These are phyloP conservation scores for Euwallacea fornicatus DNA, from an alignment of 1,140 invertebrate genomes.

Conservation along the genomic window DNA sequence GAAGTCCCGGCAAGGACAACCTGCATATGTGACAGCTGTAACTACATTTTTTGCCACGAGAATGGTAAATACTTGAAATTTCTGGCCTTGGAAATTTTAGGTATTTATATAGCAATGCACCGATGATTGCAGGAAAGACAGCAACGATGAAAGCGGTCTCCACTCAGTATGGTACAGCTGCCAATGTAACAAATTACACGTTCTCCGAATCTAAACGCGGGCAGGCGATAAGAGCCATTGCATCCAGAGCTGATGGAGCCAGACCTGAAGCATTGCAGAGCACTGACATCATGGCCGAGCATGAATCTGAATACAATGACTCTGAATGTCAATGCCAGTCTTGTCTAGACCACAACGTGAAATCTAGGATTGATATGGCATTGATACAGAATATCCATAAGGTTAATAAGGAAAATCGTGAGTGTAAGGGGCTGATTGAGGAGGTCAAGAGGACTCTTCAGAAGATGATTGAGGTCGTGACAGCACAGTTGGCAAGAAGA, in stretches of 20 bases:
- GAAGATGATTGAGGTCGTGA: slow-evolving; percentile 46
- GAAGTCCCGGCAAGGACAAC: slow-evolving; percentile 26
- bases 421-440: slow-evolving; percentile 39
- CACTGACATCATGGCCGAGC: neutral
- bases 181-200: no score
- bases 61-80: slow-evolving; percentile 5
- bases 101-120: neutral
- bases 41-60: slow-evolving; percentile 20
- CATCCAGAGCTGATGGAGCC: no score
- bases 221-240: no score
- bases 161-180: no score
- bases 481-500: slow-evolving; percentile 38
- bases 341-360: slow-evolving; percentile 11
- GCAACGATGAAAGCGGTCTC: no score
- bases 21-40: slow-evolving; percentile 21
- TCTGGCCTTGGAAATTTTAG: neutral
- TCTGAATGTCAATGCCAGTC: slow-evolving; percentile 20
- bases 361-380: slow-evolving; percentile 33
- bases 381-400: slow-evolving; percentile 30
- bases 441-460: slow-evolving; percentile 39
- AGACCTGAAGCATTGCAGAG: no score
- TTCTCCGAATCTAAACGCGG: no score
- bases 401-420: slow-evolving; percentile 37
- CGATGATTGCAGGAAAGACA: neutral
- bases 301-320: slow-evolving; percentile 13